phyloP scores from a whole-genome alignment of 2,797 vertebrate genomes.

The Setipinna tenuifilis region DNA sequence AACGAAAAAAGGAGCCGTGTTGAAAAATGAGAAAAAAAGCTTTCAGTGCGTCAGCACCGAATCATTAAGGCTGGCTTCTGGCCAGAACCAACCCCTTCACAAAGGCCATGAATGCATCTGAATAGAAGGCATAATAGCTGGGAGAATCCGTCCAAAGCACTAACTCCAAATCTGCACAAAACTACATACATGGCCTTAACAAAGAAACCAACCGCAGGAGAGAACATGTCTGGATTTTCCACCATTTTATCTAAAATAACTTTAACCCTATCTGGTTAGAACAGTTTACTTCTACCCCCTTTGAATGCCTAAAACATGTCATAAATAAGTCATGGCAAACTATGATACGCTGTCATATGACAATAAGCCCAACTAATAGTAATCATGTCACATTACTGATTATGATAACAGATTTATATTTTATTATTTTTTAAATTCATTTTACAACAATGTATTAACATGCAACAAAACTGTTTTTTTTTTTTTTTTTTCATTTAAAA shows the following conservation, averaged over 20 bases:
- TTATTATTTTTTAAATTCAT: background rate
- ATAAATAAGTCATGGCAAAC: background rate
- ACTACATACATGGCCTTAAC: background rate
- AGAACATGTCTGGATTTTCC: background rate
- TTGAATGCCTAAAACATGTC: background rate
- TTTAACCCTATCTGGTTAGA: background rate
- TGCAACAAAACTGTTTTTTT: background rate
- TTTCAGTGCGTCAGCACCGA: background rate
- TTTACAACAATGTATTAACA: background rate
- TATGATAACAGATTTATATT: background rate
- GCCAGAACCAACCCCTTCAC: background rate
- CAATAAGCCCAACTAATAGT: background rate
- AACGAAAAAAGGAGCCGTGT: background rate
- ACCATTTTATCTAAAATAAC: background rate
- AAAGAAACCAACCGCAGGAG: background rate
- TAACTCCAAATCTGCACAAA: background rate
- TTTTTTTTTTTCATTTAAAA: background rate
- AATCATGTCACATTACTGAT: background rate
- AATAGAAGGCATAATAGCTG: background rate
- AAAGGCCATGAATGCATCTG: background rate
- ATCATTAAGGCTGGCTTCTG: background rate
- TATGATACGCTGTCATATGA: background rate
- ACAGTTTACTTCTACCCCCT: background rate
- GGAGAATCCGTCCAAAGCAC: background rate
- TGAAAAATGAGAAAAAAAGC: background rate